phyloP scores from a whole-genome alignment of 1,140 invertebrate species.

The Meteorus sp. region DNA sequence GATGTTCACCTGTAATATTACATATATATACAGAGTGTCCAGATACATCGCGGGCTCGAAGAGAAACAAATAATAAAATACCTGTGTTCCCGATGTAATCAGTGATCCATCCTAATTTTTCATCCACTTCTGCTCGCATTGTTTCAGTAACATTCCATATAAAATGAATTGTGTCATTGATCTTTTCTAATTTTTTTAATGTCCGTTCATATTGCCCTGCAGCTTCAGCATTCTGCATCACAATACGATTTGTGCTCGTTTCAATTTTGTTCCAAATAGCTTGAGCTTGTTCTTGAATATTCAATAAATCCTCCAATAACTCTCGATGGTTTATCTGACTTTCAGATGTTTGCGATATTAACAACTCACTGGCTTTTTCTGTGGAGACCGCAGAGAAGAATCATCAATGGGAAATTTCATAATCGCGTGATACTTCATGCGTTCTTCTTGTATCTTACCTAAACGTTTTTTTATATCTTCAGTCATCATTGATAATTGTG shows the following conservation, averaged over 20 bases:
- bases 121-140: slow-evolving; percentile 59
- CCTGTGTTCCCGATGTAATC: slow-evolving; percentile 61
- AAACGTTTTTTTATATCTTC: slow-evolving; percentile 63
- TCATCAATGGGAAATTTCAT: no score
- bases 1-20: slow-evolving; percentile 46
- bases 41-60: not conserved
- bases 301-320: slow-evolving; percentile 61
- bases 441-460: slow-evolving; percentile 45
- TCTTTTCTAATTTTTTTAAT: slow-evolving; percentile 63
- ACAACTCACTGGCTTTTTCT: slow-evolving; percentile 59
- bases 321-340: slow-evolving; percentile 60
- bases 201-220: slow-evolving; percentile 62
- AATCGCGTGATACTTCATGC: not conserved
- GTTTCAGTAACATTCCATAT: slow-evolving; percentile 59
- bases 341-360: slow-evolving; percentile 56
- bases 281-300: slow-evolving; percentile 61
- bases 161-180: slow-evolving; percentile 64
- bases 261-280: slow-evolving; percentile 63
- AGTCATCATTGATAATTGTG: slow-evolving; percentile 61
- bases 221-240: slow-evolving; percentile 61
- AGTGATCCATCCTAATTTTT: slow-evolving; percentile 63
- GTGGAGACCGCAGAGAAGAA: slow-evolving; percentile 23
- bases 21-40: no score
- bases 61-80: slow-evolving; percentile 35
- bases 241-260: slow-evolving; percentile 55